Conservation (phyloP, 1,140 invertebrate genomes). For the Lordiphosa stackelbergi region DNA sequence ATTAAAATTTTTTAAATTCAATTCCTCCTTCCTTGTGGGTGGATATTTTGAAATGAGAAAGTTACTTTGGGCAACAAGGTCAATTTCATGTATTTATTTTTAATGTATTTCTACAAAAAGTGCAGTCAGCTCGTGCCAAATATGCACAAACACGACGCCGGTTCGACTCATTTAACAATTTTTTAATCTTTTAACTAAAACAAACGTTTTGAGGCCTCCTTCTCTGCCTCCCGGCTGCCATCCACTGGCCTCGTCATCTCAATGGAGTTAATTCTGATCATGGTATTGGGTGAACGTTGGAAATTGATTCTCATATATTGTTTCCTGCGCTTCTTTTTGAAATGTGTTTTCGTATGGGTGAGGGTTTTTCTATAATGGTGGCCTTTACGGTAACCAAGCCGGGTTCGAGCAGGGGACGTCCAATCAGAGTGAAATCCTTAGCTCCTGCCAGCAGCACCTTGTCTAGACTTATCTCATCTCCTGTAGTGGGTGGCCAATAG, state of each 20-base stretch:
- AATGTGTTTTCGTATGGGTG: conserved; percentile 88
- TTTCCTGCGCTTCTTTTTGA: conserved; percentile 86
- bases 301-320: conserved; percentile 88
- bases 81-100: too few species aligned
- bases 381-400: conserved; percentile 87
- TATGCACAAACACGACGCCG: too few species aligned
- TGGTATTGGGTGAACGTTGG: conserved; percentile 83
- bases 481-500: conserved; percentile 89
- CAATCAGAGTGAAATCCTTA: conserved; percentile 91
- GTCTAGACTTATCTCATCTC: conserved; percentile 90
- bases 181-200: conserved; percentile 33
- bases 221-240: conserved; percentile 8
- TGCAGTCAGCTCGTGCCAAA: too few species aligned
- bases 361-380: conserved; percentile 92
- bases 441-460: conserved; percentile 91
- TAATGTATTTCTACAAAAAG: too few species aligned
- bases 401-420: conserved; percentile 87
- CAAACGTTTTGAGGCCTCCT: conserved; percentile 39
- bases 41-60: too few species aligned
- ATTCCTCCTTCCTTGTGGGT: too few species aligned
- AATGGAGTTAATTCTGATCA: conserved; percentile 86
- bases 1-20: too few species aligned
- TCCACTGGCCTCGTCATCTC: conserved; percentile 77
- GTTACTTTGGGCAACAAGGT: too few species aligned
- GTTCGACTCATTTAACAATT: too few species aligned